Percentiles rank a stretch among this genome's conserved stretches.
phyloP scores from a whole-genome alignment of 2,797 vertebrate species.

The Acanthornis magna region DNA sequence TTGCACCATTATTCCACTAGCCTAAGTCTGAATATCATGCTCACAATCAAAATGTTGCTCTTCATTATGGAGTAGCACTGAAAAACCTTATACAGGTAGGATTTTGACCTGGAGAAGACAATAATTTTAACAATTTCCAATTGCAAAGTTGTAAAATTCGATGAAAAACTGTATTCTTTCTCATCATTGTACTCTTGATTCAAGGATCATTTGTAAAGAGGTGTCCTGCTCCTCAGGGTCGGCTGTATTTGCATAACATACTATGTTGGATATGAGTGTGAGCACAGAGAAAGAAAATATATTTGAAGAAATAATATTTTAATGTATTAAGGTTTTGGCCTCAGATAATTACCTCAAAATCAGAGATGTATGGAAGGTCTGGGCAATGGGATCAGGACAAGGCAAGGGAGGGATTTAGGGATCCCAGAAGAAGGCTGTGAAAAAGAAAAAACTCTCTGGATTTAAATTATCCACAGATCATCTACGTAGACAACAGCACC shows the following conservation, averaged over 20 bases:
- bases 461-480: neutral
- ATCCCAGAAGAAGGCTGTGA: neutral
- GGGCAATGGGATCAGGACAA: neutral
- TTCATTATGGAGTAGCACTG: neutral
- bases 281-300: neutral
- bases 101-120: neutral
- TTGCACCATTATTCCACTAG: neutral
- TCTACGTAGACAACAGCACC: neutral
- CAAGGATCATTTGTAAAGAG: neutral
- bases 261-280: neutral
- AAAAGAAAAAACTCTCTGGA: neutral
- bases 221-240: neutral
- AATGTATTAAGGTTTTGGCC: neutral
- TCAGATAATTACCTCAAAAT: neutral
- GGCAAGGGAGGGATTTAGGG: neutral
- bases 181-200: neutral
- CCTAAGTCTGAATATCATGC: neutral
- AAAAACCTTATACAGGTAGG: neutral
- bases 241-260: neutral
- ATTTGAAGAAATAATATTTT: neutral
- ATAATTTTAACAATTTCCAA: neutral
- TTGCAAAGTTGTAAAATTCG: neutral
- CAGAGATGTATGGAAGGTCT: neutral
- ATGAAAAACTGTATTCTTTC: neutral
- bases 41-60: neutral